Evolutionary conservation across 2,797 vertebrate genomes (phyloP).

Genomic region (Tympanoctomys barrerae): DNA sequence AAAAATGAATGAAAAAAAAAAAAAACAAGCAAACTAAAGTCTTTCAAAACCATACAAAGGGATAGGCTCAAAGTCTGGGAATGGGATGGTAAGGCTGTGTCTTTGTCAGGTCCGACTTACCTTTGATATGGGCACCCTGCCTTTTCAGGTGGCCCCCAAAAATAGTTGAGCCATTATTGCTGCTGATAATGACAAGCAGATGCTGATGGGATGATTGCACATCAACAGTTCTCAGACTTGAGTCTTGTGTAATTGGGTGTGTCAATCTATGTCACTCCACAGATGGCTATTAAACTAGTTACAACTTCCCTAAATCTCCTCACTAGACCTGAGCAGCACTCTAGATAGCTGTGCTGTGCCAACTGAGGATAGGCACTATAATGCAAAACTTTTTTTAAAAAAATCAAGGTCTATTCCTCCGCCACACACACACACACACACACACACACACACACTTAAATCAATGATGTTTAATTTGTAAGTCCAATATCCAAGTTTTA

Average conservation of each 20-base stretch:
- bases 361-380: slow-evolving; percentile 47
- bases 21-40: slow-evolving; percentile 33
- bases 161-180: slow-evolving; percentile 65
- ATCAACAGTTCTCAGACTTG: slow-evolving; percentile 77
- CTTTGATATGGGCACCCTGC: slow-evolving; percentile 4
- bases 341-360: slow-evolving; percentile 52
- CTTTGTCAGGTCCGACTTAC: slow-evolving; percentile 9
- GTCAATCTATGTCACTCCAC: slow-evolving; percentile 79
- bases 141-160: slow-evolving; percentile 70
- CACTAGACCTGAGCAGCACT: slow-evolving; percentile 49
- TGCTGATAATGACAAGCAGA: slow-evolving; percentile 75
- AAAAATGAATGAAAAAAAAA: slow-evolving; percentile 44
- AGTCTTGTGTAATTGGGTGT: slow-evolving; percentile 84
- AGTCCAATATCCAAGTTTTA: slow-evolving; percentile 19
- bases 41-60: slow-evolving; percentile 63
- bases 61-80: not conserved
- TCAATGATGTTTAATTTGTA: not conserved
- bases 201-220: slow-evolving; percentile 74
- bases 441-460: not conserved
- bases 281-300: slow-evolving; percentile 78
- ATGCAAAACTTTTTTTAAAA: slow-evolving; percentile 1
- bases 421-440: not conserved
- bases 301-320: slow-evolving; percentile 82
- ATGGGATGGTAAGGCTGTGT: not conserved
- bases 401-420: slow-evolving; percentile 45